Evolutionary conservation across 2,113 vertebrate species (phyloP).

Genomic region (Calidris pygmaea): DNA sequence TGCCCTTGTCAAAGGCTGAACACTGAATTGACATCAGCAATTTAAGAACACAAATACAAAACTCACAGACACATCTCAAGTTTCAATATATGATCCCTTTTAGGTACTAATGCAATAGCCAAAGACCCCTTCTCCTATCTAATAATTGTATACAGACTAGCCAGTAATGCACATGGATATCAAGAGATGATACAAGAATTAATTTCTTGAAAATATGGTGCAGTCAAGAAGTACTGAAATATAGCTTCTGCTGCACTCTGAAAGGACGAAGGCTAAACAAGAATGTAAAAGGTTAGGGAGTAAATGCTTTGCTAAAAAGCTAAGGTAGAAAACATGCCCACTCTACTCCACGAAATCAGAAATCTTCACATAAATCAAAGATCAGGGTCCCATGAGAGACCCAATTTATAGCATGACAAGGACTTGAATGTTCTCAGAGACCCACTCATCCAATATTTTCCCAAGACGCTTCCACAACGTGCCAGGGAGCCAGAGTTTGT

Average conservation of each 20-base stretch:
- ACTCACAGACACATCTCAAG: not conserved
- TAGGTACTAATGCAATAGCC: not conserved
- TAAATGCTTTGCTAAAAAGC: not conserved
- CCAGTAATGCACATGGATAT: not conserved
- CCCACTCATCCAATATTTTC: not conserved
- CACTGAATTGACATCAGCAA: not conserved
- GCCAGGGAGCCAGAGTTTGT: not conserved
- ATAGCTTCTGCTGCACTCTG: not conserved
- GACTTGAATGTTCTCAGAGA: not conserved
- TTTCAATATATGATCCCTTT: not conserved
- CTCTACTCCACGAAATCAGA: not conserved
- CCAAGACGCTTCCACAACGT: not conserved
- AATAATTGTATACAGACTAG: not conserved
- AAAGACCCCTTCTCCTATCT: not conserved
- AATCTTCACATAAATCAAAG: not conserved
- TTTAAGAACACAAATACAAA: not conserved
- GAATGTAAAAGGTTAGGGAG: not conserved
- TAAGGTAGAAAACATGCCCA: not conserved
- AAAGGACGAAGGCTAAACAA: not conserved
- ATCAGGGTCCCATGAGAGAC: not conserved
- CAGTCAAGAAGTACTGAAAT: not conserved
- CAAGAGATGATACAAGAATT: not conserved
- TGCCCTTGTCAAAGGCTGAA: not conserved
- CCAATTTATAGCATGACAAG: not conserved
- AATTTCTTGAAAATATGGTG: not conserved